These are phyloP conservation scores for Spheniscus humboldti DNA, from an alignment of 2,797 vertebrate genomes.

Conservation along the genomic window DNA sequence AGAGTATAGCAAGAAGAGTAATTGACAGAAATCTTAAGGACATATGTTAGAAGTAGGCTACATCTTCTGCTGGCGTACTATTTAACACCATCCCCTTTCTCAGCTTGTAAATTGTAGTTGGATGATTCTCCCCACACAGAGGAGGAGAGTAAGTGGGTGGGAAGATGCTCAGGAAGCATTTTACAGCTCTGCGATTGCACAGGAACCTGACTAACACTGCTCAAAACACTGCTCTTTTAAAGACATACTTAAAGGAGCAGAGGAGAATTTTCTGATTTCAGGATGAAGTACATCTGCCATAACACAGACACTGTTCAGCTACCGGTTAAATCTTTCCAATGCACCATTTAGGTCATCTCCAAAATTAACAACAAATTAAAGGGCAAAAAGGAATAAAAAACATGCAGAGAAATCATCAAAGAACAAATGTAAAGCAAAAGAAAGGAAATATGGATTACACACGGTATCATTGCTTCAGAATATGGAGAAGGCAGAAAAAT, in stretches of 20 bases:
- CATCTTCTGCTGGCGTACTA: not conserved
- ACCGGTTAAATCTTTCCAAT: not conserved
- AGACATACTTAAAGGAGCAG: not conserved
- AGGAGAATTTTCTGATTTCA: not conserved
- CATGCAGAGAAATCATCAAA: not conserved
- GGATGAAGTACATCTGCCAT: not conserved
- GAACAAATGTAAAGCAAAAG: not conserved
- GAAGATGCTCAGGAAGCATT: not conserved
- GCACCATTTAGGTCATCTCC: not conserved
- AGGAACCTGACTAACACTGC: not conserved
- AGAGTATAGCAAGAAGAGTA: not conserved
- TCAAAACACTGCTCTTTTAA: not conserved
- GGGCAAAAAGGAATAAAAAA: not conserved
- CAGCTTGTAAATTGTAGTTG: not conserved
- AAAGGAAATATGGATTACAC: not conserved
- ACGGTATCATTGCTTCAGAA: not conserved
- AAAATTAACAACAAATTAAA: not conserved
- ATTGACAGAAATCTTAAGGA: not conserved
- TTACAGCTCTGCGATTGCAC: not conserved
- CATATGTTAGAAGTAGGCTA: not conserved
- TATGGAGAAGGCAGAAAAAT: not conserved
- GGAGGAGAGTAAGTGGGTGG: not conserved
- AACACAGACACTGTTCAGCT: not conserved
- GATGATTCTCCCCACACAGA: not conserved
- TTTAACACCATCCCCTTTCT: not conserved